Evolutionary conservation across 1,140 invertebrate species (phyloP), one percentile per base, ranked within the genome.

Genomic region (Drosophila melanogaster): DNA sequence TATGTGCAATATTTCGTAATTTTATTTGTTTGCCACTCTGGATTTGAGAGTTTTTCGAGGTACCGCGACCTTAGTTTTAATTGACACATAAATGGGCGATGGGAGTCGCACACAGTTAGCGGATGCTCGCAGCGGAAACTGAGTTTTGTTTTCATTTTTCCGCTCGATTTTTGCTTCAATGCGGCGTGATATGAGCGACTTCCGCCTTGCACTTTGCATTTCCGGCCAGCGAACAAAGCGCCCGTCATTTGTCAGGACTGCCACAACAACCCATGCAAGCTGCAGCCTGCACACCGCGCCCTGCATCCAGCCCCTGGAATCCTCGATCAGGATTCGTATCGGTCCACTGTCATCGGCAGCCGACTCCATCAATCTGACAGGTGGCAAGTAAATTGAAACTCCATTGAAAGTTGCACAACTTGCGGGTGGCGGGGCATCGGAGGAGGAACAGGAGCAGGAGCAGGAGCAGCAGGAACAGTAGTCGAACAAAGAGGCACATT

Each of bases 201-300:
- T 86, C 81, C 81, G 81, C 79, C 54, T 86, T 85, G 81, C 81
- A 85, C 81, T 81, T 86, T 81, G 49, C 79, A 69, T 76, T 74
- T 84, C 81, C 81, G 81, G 77, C 46, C 62, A 73, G 57, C 71
- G 62, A 60, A 61, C 78, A 77, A 55, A 77, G 59, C 62, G 44
- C 37, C 14, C 50, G 43, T 74, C 69, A 74, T 70, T 47, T 70
- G 66, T 69, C 66, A 69, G 50, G 17, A 33, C n/a, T 50, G 1
- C 26, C 4, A 4, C 14, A 37, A 12, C 8, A 37, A 12, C 8
- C 35, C 10, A 10, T 33, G 6, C 33, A 2, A 33, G 1, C 33
- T 4, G 10, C 37, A 1, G 4, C 12, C 37, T 4, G 2, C 37
- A 12, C 37, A n/a, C 10, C 33, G 6, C 33, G 33, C 33, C 14